Evolutionary conservation across 2,797 vertebrate species (phyloP), one percentile per base, ranked within the genome.

Genomic region (Pempheris klunzingeri): DNA sequence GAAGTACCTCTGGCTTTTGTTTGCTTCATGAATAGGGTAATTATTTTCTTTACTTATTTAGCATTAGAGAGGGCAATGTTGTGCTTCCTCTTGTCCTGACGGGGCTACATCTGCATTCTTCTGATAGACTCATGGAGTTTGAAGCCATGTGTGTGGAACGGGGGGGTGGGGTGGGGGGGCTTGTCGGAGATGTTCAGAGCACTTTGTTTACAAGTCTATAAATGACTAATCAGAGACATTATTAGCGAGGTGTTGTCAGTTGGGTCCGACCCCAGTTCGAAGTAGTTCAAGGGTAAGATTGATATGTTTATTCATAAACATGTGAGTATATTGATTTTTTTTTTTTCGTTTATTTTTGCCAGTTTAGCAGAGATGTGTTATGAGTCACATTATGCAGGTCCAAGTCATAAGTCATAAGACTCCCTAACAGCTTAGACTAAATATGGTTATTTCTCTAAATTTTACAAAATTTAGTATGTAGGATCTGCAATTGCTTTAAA

Each of bases 21-120:
- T 74, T 64, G 62, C 66, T 54, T 52, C 60, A 30, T 71, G 64
- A 81, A 67, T 70, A 55, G 39, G 13, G 20, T 38, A 60, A 85
- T 85, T 76, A 54, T 59, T 78, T 43, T 24, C 30, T 59, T 77
- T 47, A 50, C 61, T 60, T 49, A 62, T 67, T 66, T 39, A 65
- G 43, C 49, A 47, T 26, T 59, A 52, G 59, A 59, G 50, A 58
- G 22, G 54, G 46, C 17, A 44, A 52, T 57, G 26, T 66, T 65
- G 49, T 28, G n/a, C 53, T 61, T 47, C 47, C 32, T 55, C 26
- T 46, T 5, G n/a, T 77, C 32, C 50, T 28, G 1, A 20, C 18
- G 20, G 46, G 57, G 46, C 13, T 30, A 15, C 67, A 54, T 38
- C 39, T 64, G 50, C 7, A 32, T 49, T 50, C 14, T 41, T 59